Evolutionary conservation across 2,797 vertebrate species (phyloP).

Genomic region (Synaphobranchus kaupii): DNA sequence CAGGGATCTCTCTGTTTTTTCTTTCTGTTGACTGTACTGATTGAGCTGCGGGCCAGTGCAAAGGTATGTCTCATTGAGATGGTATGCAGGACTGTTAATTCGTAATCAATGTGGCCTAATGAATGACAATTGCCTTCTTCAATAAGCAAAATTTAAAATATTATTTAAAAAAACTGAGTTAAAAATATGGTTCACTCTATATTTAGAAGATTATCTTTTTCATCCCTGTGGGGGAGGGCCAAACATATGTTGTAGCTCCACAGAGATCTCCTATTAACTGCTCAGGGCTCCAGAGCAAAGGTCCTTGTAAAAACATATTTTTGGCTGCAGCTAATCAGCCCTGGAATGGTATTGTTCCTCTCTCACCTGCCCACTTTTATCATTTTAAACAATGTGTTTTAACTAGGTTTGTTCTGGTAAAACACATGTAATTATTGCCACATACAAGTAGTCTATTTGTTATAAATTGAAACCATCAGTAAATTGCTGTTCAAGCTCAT

Average conservation of each 20-base stretch:
- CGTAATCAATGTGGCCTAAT: background rate
- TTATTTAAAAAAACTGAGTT: background rate
- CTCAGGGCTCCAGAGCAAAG: background rate
- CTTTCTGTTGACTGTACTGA: background rate
- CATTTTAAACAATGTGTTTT: background rate
- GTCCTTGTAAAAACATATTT: background rate
- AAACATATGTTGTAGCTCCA: background rate
- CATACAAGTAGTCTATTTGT: too few species aligned
- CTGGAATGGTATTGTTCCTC: background rate
- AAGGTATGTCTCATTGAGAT: background rate
- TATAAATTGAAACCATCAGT: too few species aligned
- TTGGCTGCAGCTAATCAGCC: background rate
- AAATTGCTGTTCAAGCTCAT: too few species aligned
- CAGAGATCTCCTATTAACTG: slow-evolving; percentile 8
- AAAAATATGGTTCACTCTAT: background rate
- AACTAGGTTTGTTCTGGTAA: too few species aligned
- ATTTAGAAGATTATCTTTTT: background rate
- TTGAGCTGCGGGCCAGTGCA: background rate
- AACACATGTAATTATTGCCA: too few species aligned
- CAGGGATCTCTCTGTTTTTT: background rate
- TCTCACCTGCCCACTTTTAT: background rate
- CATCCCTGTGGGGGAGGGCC: background rate
- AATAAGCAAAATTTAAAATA: background rate
- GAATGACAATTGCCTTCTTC: background rate
- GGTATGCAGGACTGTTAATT: background rate